Evolutionary conservation across 2,888 invertebrate species (phyloP), one percentile per base, ranked within the genome.

Genomic region (Conchocele bisecta): DNA sequence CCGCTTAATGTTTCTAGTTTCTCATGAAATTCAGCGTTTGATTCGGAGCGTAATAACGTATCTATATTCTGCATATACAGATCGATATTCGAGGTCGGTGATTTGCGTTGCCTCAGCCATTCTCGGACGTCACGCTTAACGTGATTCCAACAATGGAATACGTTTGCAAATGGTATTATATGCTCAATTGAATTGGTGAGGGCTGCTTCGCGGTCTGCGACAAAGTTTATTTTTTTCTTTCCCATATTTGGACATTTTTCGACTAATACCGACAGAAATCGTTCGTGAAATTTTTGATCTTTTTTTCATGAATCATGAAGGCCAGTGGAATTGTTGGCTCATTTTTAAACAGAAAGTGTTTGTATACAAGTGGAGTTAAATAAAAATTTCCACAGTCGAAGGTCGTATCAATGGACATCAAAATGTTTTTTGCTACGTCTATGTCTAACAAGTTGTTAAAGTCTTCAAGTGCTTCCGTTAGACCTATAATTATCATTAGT

Each of bases 281-380:
- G 56, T 48, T 65, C 57, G 7, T 65, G 56, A 22, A 50, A 48
- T 28, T 65, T 65, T 41, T 65, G 48, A 39, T 65, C 54, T 37
- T 65, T 65, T 65, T 64, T 29, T 57, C 57, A 29, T 65, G 65
- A 22, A 65, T 46, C 28, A 65, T n/a, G 39, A 65, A 57, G 3
- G 57, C 65, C 17, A 65, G 22, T 5, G 57, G 65, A 33, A 64
- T 29, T 7, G 56, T 65, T 5, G 65, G 56, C 15, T 57, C 57
- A 24, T 31, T 56, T 37, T 48, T 46, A 42, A 50, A 57, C 13
- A 65, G 48, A 31, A 65, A 35, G 20, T 65, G 28, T 29, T 56
- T 57, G n/a, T 65, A 65, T 1, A 65, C 65, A 22, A 65, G 26
- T 4, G 65, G 65, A 7, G 57, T 65, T 28, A 65, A 29, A 24